phyloP scores from a whole-genome alignment of 1,140 invertebrate genomes.

The Papilio glaucus region DNA sequence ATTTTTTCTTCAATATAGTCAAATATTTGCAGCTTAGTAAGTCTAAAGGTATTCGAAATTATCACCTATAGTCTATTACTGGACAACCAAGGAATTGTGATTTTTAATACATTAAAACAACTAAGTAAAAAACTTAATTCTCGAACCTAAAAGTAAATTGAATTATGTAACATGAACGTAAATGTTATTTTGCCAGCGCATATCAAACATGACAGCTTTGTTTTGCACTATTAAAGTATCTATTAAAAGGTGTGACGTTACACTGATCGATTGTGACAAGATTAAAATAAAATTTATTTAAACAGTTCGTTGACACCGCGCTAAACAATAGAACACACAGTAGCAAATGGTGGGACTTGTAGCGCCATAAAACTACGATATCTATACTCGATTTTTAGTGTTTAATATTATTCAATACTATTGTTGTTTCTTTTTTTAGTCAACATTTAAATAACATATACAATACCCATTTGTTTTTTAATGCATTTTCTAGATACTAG shows the following conservation, averaged over 20 bases:
- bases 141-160: too few relatives aligned
- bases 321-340: conserved; percentile 22
- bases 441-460: too few relatives aligned
- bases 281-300: conserved; percentile 12
- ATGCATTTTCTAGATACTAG: too few relatives aligned
- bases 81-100: too few relatives aligned
- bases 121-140: too few relatives aligned
- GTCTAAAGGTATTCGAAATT: too few relatives aligned
- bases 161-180: background rate
- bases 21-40: too few relatives aligned
- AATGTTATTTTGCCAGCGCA: background rate
- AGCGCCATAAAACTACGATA: background rate
- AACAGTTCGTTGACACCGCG: conserved; percentile 26
- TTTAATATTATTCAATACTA: background rate
- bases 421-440: too few relatives aligned
- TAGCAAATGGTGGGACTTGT: conserved; percentile 1
- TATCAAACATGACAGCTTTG: background rate
- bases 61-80: too few relatives aligned
- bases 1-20: too few relatives aligned
- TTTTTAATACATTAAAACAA: too few relatives aligned
- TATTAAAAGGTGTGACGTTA: conserved; percentile 21
- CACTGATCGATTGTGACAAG: conserved; percentile 30
- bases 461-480: too few relatives aligned
- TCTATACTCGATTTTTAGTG: background rate
- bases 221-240: conserved; percentile 16